Base-by-base conservation (phyloP, 2,888 invertebrate species). In the Eupeodes latifasciatus region DNA sequence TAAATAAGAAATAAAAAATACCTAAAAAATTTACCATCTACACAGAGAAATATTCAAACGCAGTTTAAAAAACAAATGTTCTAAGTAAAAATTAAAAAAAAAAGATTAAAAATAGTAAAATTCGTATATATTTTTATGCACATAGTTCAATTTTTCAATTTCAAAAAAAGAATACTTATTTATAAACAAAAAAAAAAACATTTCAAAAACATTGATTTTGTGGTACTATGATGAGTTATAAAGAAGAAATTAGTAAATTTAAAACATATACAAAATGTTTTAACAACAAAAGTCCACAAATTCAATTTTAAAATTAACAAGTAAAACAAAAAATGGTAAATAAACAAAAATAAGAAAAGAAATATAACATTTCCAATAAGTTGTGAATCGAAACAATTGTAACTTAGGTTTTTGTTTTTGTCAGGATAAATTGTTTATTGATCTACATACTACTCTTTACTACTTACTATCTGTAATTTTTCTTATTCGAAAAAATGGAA, bases 41-140 rank as follows among this genome's bases (percentile, higher is more conserved):
- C 72, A 84, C 66, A 78, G 55, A 77, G 49, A 72, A 82, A 79
- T 64, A 81, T 81, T 85, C 78, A 85, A 85, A 75, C 47, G 77
- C 74, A 77, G 77, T 85, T 81, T 47, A 78, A 47, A 74, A 78
- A 64, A 67, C 16, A 64, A 82, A 69, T 85, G 85, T 88, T 88
- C 71, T 69, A 81, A 83, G 62, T 62, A 72, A 83, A 76, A 74
- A 72, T 14, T 74, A 66, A 27, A 53, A 71, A 66, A 16, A 67
- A 64, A 16, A 64, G 36, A 71, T 40, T 78, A 75, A 55, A 77
- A 61, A 82, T 87, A 82, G 67, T 78, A 78, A 79, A 82, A 84
- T 77, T 83, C 87, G 72, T 84, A 76, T 87, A 79, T 77, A 71
- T 55, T 80, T 75, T 84, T 77, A 84, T 84, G 87, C 87, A 87